Base-by-base conservation (phyloP, 1,140 invertebrate species). In the Trigoniulus corallinus region DNA sequence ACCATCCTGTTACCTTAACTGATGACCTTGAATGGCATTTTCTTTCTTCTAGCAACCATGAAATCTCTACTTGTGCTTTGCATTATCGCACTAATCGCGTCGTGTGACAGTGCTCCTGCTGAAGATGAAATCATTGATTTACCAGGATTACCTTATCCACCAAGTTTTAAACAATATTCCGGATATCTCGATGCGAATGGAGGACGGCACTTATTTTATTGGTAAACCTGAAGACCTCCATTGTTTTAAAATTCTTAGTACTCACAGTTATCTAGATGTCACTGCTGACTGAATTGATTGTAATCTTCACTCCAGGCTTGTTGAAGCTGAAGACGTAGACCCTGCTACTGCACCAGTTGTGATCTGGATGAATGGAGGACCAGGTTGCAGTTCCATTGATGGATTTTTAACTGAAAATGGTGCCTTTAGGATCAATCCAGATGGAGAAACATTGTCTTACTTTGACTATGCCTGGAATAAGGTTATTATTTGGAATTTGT, bases 321-420 rank as follows among this genome's bases (percentile, higher is more conserved):
- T 74, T 26, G 69, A 74, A 56, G 72, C 70, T 23, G 59, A 67
- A 50, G n/a, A n/a, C n/a, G 61, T 58, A 23, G 62, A 66, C 52
- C 70, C 73, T 3, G 43, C 51, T 4, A 61, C 51, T 22, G 73
- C 73, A 55, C 75, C 73, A 21, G 21, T 74, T 2, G 61, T 77
- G 21, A 54, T 75, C 15, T 75, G 74, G 73, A 54, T 75, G 56
- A 75, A 72, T 61, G 74, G 73, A 34, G 73, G 73, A 24, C 74
- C 74, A 48, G 74, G 73, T 0, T 74, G 74, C 55, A 70, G 67
- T 52, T 74, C 72, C 34, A 51, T 74, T 40, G 58, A 63, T 40
- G 73, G 72, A 3, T 54, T 72, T 3, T 58, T 75, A 2, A 63
- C 60, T 50, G 74, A 76, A 59, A 61, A 70, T 55, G 74, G 74